Percentiles rank a stretch among this genome's conserved stretches.
phyloP scores from a whole-genome alignment of 2,797 vertebrate genomes.

The Pangasius sanitwongsei region DNA sequence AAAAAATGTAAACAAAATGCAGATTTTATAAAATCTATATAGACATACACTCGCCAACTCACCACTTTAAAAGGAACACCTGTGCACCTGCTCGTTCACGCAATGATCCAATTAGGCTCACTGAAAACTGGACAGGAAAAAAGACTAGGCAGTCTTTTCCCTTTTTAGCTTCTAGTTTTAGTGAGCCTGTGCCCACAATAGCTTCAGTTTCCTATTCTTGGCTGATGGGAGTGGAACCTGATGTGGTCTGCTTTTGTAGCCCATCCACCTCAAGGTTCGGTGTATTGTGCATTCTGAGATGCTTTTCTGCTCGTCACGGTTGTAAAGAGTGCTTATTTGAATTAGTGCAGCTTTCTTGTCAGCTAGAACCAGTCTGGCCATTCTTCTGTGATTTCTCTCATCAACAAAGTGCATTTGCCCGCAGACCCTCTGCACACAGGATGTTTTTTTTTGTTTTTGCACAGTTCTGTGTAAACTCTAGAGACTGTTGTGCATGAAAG shows the following conservation, averaged over 20 bases:
- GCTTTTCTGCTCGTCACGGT: neutral
- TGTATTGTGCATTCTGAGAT: neutral
- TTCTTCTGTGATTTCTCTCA: neutral
- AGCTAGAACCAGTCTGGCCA: neutral
- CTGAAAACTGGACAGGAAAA: neutral
- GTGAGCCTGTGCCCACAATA: neutral
- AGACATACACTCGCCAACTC: neutral
- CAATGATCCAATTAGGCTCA: neutral
- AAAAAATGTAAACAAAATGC: too few relatives aligned
- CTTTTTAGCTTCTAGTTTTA: neutral
- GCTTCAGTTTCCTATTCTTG: neutral
- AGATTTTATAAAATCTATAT: neutral
- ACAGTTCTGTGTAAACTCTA: neutral
- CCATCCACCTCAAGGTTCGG: neutral
- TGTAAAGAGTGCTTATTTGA: neutral
- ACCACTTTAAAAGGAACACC: neutral
- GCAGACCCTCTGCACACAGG: neutral
- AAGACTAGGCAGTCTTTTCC: neutral
- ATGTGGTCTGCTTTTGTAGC: neutral
- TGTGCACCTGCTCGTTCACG: neutral
- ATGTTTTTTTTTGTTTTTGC: neutral
- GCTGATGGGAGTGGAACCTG: neutral
- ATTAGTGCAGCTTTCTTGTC: neutral
- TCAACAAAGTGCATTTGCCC: neutral
- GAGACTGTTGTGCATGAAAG: neutral